Percentiles rank a stretch among this genome's conserved stretches.
Evolutionary conservation across 2,888 invertebrate genomes (phyloP).

Genomic region (Cataglyphis rosenhaueri): DNA sequence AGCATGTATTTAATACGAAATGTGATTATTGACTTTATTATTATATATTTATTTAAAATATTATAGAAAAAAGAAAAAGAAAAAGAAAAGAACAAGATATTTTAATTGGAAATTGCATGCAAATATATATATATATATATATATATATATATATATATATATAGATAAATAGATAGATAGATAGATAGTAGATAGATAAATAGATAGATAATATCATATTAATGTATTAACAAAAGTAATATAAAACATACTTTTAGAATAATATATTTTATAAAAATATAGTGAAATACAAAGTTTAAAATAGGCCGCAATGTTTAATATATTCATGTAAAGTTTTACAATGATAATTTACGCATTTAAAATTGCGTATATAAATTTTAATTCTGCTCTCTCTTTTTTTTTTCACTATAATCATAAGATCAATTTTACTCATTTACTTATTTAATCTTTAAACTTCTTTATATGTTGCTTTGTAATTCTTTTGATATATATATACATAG

Average conservation of each 20-base stretch:
- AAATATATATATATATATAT: background rate
- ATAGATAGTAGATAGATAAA: no score
- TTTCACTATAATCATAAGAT: background rate
- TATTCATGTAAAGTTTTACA: background rate
- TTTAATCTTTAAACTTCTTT: background rate
- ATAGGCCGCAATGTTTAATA: background rate
- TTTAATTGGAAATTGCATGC: background rate
- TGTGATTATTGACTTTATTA: background rate
- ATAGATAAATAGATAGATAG: no score
- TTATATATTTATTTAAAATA: background rate
- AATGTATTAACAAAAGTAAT: background rate
- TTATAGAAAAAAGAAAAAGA: background rate
- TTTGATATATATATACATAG: background rate
- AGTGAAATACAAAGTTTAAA: background rate
- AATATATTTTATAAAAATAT: background rate
- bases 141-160: no score
- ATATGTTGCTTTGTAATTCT: background rate
- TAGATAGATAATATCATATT: background rate
- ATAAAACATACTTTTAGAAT: background rate
- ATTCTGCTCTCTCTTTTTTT: background rate
- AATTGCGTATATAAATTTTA: background rate
- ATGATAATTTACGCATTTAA: conserved; percentile 1
- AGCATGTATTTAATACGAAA: background rate
- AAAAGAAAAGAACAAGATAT: background rate
- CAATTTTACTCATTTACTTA: background rate